Percentiles rank a stretch among this genome's conserved stretches.
These are phyloP conservation scores for Recurvirostra avosetta DNA, from an alignment of 2,113 vertebrate genomes.

Conservation along the genomic window DNA sequence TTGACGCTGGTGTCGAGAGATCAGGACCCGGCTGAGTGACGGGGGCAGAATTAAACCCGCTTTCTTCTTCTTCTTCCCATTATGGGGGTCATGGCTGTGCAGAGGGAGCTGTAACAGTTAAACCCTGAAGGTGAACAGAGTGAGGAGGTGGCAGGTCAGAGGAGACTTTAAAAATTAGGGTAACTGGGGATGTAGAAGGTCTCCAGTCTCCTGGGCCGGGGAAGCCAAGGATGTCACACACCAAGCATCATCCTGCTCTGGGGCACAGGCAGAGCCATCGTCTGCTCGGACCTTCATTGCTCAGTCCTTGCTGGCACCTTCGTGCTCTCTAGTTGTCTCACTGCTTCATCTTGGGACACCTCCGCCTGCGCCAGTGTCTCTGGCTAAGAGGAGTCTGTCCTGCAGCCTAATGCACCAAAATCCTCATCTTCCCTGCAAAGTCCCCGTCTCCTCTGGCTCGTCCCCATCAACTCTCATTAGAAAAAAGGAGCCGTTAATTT, in stretches of 20 bases:
- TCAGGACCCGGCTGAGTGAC: neutral
- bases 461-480: neutral
- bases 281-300: neutral
- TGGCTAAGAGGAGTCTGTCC: neutral
- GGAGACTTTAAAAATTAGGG: neutral
- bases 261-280: neutral
- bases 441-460: neutral
- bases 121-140: neutral
- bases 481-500: neutral
- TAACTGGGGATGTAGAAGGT: neutral
- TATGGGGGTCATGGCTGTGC: accelerated
- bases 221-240: accelerated
- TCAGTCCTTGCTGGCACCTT: neutral
- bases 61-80: neutral
- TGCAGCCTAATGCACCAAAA: neutral
- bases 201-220: neutral
- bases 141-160: neutral
- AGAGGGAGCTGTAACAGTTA: neutral
- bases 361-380: neutral
- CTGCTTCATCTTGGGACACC: accelerated
- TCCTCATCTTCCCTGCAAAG: neutral
- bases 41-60: neutral
- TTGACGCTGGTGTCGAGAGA: neutral
- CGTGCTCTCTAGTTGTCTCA: neutral
- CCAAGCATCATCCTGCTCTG: neutral